Conservation (phyloP, 2,888 invertebrate genomes). For the Phoenoteleia sp. region DNA sequence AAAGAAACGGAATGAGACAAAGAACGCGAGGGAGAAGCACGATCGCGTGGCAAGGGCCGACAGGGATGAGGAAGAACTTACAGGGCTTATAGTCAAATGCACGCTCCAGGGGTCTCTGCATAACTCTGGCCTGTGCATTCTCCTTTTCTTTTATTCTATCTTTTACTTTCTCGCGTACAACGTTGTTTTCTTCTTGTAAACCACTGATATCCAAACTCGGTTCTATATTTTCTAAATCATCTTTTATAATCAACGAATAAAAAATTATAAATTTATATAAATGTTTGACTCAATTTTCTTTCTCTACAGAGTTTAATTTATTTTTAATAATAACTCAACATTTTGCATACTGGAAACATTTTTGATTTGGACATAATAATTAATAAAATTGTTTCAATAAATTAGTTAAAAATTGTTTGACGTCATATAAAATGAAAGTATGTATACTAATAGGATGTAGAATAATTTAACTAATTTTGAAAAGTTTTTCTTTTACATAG, state of each 20-base stretch:
- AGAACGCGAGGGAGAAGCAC: constrained; percentile 66
- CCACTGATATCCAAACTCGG: constrained; percentile 44
- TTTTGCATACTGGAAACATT: too few relatives aligned
- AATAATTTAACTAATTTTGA: too few relatives aligned
- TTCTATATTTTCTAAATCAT: constrained; percentile 13
- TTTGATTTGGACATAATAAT: too few relatives aligned
- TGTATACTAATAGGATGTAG: too few relatives aligned
- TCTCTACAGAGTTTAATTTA: background rate
- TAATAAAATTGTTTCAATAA: too few relatives aligned
- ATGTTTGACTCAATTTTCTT: too few relatives aligned
- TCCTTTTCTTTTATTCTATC: constrained; percentile 81
- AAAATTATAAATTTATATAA: background rate
- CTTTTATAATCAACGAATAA: background rate
- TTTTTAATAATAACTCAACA: too few relatives aligned
- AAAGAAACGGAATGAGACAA: constrained; percentile 68
- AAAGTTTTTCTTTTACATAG: too few relatives aligned
- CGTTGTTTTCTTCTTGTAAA: constrained; percentile 38
- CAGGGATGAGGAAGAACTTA: constrained; percentile 73
- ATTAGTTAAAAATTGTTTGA: too few relatives aligned
- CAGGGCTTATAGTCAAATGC: constrained; percentile 83
- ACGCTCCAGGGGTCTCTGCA: constrained; percentile 82
- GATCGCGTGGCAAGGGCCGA: constrained; percentile 70
- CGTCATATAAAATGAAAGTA: too few relatives aligned
- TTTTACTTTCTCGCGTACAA: constrained; percentile 75
- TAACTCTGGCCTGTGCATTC: constrained; percentile 83